Base-by-base conservation (phyloP, 1,140 invertebrate genomes). In the Notospermus geniculatus region DNA sequence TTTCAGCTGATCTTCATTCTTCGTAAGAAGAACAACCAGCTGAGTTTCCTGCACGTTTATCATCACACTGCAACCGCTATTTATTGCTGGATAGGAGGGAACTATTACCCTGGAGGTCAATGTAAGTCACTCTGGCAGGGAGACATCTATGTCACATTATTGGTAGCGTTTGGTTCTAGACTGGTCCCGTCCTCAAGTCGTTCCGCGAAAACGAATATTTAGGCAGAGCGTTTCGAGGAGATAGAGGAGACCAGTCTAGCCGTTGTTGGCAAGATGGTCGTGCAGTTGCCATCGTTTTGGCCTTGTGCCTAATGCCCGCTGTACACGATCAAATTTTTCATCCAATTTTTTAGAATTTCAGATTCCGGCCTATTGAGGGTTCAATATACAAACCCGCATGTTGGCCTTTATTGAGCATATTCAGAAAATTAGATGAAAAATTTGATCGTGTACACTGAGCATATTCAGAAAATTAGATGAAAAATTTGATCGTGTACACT, bases 51-150 rank as follows among this genome's bases (percentile, higher is more conserved):
- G 2, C 92, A 95, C 67, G 88, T 94, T 0, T 95, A 95, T 74
- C 93, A 95, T 79, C 92, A 95, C 74, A 91, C 91, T 2, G 93
- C 91, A 0, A 95, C 95, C 90, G 93, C 94, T 72, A 85, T 87
- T 0, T 86, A 94, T 17, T 93, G 91, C 89, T 95, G 92, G 92
- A 92, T 93, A 66, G 90, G 90, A 22, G 89, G 92, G 62, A 93
- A 93, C 84, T 95, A 90, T 89, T 90, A 93, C 19, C 91, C 92
- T 13, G 92, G 91, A 77, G 92, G 92, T 60, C 92, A 91, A 27
- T 88, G 91, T 23, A 53, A 27, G 53, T 92, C 82, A 88, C 55
- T 11, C 19, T 50, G 22, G 13, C 11, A 43, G 11, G 11, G 39
- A 43, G 11, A 11, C 11, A 43, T 43, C 39, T 11, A 13, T 43